Evolutionary conservation across 2,113 vertebrate genomes (phyloP).

Genomic region (Terrapene triunguis): DNA sequence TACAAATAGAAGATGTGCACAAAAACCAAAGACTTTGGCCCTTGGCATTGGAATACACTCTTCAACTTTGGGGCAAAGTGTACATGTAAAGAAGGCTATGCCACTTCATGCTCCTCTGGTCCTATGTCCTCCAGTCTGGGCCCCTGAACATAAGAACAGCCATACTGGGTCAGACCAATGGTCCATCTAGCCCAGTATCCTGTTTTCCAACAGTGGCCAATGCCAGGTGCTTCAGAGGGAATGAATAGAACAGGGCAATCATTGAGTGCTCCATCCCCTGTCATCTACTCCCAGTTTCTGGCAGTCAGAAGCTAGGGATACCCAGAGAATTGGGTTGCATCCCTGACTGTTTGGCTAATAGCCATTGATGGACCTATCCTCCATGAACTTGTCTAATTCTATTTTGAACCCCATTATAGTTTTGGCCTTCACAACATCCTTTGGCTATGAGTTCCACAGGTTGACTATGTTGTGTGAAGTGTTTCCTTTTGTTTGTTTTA

Average conservation of each 20-base stretch:
- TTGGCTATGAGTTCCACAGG: too few relatives aligned
- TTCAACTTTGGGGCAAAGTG: neutral
- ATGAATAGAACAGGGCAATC: neutral
- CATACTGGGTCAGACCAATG: fast-evolving
- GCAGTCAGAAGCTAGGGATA: too few relatives aligned
- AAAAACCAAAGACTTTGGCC: neutral
- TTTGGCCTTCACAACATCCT: too few relatives aligned
- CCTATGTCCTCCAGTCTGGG: neutral
- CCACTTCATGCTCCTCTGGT: neutral
- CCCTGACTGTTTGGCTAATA: too few relatives aligned
- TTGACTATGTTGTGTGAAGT: neutral
- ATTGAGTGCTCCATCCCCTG: neutral
- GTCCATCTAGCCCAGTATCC: neutral
- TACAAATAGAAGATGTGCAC: neutral
- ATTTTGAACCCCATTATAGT: too few relatives aligned
- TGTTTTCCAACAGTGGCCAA: neutral
- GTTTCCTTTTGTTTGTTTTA: neutral
- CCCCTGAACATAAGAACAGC: neutral
- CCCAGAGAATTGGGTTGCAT: too few relatives aligned
- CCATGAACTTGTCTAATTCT: too few relatives aligned
- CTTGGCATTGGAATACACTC: neutral
- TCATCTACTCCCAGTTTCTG: too few relatives aligned
- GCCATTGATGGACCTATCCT: too few relatives aligned
- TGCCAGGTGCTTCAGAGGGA: neutral
- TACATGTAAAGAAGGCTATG: neutral